Conservation (phyloP, 2,113 vertebrate genomes). For the Larimichthys polyactis region DNA sequence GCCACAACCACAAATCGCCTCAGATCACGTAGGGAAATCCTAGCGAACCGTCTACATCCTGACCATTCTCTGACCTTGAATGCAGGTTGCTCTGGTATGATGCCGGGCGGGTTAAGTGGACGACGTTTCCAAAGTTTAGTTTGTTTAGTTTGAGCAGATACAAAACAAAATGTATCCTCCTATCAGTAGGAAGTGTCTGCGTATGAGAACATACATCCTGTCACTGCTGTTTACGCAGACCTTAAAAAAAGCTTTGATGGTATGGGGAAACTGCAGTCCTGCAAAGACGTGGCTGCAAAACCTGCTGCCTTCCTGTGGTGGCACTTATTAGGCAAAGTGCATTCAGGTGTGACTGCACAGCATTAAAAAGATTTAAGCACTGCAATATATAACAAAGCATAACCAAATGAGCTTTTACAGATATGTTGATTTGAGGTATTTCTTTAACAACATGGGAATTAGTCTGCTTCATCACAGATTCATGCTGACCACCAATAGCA, state of each 20-base stretch:
- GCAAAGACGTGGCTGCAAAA: conserved; percentile 18
- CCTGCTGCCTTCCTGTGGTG: conserved; percentile 14
- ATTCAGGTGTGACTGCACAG: conserved; percentile 5
- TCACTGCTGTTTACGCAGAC: conserved; percentile 4
- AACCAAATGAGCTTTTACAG: not conserved
- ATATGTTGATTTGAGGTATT: not conserved
- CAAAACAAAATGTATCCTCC: not conserved
- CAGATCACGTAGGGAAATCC: conserved; percentile 24
- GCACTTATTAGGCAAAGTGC: conserved; percentile 2
- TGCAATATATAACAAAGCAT: not conserved
- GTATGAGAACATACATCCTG: not conserved
- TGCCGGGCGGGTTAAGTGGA: not conserved
- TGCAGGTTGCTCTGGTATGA: not conserved
- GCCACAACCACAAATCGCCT: conserved; percentile 46
- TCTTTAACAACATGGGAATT: not conserved
- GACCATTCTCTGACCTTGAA: conserved; percentile 30
- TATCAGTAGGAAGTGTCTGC: not conserved
- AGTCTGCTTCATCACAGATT: not conserved
- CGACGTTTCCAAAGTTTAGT: not conserved
- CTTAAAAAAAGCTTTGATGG: not conserved
- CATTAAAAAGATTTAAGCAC: not conserved
- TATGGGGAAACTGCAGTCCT: conserved; percentile 26
- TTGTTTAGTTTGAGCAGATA: not conserved
- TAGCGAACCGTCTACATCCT: not conserved
- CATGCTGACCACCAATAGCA: not conserved